phyloP scores from a whole-genome alignment of 2,113 vertebrate genomes.

The Centropus unirufus region DNA sequence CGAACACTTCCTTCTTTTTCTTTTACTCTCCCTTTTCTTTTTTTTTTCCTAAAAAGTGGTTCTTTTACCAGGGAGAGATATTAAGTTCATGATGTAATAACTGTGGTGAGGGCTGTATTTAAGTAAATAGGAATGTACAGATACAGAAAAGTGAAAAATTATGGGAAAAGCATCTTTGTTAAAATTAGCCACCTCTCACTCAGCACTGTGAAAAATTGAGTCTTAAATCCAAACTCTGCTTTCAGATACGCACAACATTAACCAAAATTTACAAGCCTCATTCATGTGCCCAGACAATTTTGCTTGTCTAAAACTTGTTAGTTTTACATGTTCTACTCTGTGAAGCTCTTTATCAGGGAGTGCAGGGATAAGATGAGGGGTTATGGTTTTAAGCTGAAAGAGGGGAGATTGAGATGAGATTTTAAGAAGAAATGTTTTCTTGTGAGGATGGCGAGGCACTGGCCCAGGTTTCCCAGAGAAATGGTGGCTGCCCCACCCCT shows the following conservation, averaged over 20 bases:
- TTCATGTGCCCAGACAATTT: not conserved
- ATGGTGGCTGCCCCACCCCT: too few relatives aligned
- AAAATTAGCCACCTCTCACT: not conserved
- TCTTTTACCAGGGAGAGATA: constrained; percentile 37
- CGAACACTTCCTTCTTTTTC: not conserved
- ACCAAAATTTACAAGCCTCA: not conserved
- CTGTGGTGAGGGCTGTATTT: not conserved
- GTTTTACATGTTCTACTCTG: not conserved
- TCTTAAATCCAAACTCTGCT: not conserved
- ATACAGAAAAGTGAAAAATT: not conserved
- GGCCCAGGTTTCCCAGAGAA: too few relatives aligned
- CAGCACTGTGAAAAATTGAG: not conserved
- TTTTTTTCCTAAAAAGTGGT: constrained; percentile 41
- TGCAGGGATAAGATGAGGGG: too few relatives aligned
- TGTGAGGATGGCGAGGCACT: too few relatives aligned
- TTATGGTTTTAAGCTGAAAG: too few relatives aligned
- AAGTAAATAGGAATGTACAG: not conserved
- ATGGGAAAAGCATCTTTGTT: not conserved
- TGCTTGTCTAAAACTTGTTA: not conserved
- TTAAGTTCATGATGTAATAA: constrained; percentile 1
- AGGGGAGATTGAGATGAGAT: too few relatives aligned
- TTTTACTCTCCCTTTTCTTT: not conserved
- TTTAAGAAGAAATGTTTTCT: too few relatives aligned
- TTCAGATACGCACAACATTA: not conserved
- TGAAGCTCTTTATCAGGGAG: too few relatives aligned